Evolutionary conservation across 2,797 vertebrate genomes (phyloP).

Genomic region (Simalia tracyae): DNA sequence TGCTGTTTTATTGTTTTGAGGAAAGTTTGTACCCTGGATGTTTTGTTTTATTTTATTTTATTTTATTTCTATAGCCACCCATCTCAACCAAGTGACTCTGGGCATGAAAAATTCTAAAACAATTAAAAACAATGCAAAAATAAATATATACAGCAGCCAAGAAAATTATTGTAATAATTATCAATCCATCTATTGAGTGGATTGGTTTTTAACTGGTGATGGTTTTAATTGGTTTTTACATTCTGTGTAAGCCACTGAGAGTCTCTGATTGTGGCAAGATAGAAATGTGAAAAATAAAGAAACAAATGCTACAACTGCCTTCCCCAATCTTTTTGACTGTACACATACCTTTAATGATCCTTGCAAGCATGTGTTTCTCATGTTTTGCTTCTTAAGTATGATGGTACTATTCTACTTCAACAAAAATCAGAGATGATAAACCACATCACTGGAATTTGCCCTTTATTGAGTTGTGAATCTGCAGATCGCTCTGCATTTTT

Average conservation of each 20-base stretch:
- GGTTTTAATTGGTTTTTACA: background rate
- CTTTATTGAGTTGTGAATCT: background rate
- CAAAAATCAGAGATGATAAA: constrained; percentile 26
- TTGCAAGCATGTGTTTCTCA: background rate
- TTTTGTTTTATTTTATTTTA: background rate
- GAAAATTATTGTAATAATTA: too few species aligned
- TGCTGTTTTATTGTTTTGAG: background rate
- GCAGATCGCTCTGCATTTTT: background rate
- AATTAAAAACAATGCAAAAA: too few species aligned
- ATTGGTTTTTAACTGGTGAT: too few species aligned
- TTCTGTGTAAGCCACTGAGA: background rate
- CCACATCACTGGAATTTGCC: background rate
- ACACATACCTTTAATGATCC: background rate
- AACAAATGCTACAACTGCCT: background rate
- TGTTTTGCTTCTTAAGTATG: constrained; percentile 15
- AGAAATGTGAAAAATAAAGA: background rate
- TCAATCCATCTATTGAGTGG: too few species aligned
- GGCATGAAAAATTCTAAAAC: too few species aligned
- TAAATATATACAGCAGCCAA: too few species aligned
- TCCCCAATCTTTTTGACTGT: background rate
- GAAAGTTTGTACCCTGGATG: background rate
- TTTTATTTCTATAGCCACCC: too few species aligned
- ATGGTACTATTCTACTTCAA: background rate
- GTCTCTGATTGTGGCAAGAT: background rate
- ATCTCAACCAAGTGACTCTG: too few species aligned